A percentile compares a stretch with the other conserved stretches of the same genome.
phyloP scores from a whole-genome alignment of 2,888 invertebrate species.

The Psococerastis gibbosa region DNA sequence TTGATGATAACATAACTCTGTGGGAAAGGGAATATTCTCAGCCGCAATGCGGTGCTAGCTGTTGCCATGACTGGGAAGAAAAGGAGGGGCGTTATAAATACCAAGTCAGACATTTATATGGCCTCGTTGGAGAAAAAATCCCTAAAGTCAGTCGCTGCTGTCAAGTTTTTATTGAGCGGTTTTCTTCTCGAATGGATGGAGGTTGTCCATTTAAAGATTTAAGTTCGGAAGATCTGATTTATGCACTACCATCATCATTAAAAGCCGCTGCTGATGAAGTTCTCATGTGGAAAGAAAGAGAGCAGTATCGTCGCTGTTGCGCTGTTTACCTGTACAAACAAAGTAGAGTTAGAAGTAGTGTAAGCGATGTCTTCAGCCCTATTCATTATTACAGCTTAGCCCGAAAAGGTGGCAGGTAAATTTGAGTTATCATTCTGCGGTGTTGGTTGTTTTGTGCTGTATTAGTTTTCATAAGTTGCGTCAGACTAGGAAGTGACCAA shows the following conservation, averaged over 20 bases:
- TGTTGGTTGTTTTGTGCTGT: too few relatives aligned
- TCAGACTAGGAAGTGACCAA: too few relatives aligned
- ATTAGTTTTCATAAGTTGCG: too few relatives aligned
- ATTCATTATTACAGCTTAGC: conserved; percentile 3
- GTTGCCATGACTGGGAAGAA: conserved; percentile 3
- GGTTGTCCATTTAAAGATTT: conserved; percentile 3
- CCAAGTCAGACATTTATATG: conserved; percentile 2
- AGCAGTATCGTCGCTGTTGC: background rate
- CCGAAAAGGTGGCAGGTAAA: too few relatives aligned
- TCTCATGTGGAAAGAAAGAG: background rate
- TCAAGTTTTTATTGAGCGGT: background rate
- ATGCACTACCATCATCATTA: background rate
- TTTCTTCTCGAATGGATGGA: background rate
- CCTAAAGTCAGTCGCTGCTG: background rate
- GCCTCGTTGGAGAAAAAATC: background rate
- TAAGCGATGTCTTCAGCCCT: background rate
- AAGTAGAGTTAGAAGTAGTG: background rate
- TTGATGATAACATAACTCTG: background rate
- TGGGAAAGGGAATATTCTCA: conserved; percentile 1
- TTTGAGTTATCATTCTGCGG: too few relatives aligned
- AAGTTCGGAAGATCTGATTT: background rate
- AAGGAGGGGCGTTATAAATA: conserved; percentile 1
- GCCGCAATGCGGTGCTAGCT: background rate
- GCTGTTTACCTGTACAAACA: background rate
- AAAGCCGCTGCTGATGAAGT: background rate